A percentile compares a stretch with the other conserved stretches of the same genome.
Conservation (phyloP, 2,113 vertebrate species). For the Clarias macrocephalus region DNA sequence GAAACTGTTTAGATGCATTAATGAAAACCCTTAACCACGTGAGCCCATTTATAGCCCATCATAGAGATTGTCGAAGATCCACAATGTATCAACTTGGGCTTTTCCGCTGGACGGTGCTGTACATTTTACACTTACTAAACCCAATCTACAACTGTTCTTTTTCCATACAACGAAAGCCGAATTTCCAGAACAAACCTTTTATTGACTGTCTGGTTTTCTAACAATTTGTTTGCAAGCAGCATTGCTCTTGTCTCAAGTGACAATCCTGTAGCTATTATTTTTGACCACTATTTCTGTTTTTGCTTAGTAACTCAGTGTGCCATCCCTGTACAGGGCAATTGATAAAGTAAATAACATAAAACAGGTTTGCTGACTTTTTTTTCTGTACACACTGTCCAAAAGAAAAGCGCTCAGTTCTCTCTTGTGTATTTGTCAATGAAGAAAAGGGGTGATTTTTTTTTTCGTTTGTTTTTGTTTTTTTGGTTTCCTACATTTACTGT, state of each 20-base stretch:
- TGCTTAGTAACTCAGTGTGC: neutral
- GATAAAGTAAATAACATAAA: neutral
- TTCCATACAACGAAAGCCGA: neutral
- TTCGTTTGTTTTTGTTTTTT: too few relatives aligned
- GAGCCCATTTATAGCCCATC: neutral
- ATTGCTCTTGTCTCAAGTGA: neutral
- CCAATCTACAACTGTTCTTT: neutral
- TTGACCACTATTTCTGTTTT: neutral
- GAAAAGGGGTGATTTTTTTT: neutral
- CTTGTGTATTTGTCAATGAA: neutral
- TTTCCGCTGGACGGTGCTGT: neutral
- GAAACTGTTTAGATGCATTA: neutral
- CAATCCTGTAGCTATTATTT: too few relatives aligned
- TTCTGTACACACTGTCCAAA: neutral
- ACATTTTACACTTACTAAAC: neutral
- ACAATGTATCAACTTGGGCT: neutral
- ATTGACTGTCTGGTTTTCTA: neutral
- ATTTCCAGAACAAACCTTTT: neutral
- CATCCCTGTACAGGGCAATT: neutral
- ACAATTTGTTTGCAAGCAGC: neutral
- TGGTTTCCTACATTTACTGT: neutral
- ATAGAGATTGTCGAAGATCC: neutral
- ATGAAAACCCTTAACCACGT: neutral
- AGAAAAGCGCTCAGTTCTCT: neutral
- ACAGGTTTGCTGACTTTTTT: too few relatives aligned